Evolutionary conservation across 2,888 invertebrate genomes (phyloP).

Genomic region (Parnassius orleans): DNA sequence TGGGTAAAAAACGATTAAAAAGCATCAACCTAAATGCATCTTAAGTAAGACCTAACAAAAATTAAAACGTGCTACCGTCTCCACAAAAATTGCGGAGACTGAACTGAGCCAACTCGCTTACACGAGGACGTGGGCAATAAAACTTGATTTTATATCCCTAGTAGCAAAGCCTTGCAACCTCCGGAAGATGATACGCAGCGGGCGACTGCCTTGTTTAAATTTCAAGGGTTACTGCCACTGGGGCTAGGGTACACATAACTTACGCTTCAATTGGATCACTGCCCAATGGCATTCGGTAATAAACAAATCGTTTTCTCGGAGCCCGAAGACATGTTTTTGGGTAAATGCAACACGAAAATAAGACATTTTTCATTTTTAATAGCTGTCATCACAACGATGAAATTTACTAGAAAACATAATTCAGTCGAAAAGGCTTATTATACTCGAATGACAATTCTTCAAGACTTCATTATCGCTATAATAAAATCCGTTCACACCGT

Average conservation of each 20-base stretch:
- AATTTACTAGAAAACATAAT: not conserved
- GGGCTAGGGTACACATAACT: conserved; percentile 10
- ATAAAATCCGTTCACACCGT: too few species aligned
- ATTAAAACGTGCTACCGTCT: conserved; percentile 16
- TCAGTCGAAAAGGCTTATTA: too few species aligned
- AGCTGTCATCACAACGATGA: conserved; percentile 4
- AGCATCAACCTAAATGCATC: not conserved
- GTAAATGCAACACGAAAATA: conserved; percentile 19
- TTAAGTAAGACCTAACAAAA: conserved; percentile 1
- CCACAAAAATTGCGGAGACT: not conserved
- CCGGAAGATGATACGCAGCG: conserved; percentile 19
- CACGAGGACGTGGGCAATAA: conserved; percentile 18
- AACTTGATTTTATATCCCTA: conserved; percentile 24
- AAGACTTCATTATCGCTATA: too few species aligned
- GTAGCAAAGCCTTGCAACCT: conserved; percentile 4
- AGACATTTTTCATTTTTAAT: conserved; percentile 18
- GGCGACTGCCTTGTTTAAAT: conserved; percentile 15
- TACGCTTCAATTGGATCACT: conserved; percentile 23
- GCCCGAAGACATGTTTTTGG: conserved; percentile 15
- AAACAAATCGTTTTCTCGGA: conserved; percentile 21
- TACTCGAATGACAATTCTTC: too few species aligned
- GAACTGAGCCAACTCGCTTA: not conserved
- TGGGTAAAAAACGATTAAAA: not conserved
- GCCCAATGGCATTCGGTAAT: conserved; percentile 25
- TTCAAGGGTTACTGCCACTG: conserved; percentile 1